Conservation (phyloP, 2,888 invertebrate genomes). For the Graphium colonna region DNA sequence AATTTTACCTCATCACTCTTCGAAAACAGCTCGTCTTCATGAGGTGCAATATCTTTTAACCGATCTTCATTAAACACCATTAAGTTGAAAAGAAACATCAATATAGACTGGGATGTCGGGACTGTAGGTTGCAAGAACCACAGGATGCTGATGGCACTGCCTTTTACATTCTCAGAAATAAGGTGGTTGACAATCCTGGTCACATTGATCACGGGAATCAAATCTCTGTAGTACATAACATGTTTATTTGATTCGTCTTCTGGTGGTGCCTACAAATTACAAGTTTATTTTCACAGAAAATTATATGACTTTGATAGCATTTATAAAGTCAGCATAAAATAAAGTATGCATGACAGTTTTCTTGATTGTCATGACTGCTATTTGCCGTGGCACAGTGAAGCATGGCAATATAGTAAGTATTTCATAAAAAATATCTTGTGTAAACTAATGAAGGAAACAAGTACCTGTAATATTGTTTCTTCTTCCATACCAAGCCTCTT, state of each 20-base stretch:
- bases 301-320: not conserved
- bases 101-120: conserved; percentile 44
- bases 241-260: conserved; percentile 56
- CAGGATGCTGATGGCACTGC: conserved; percentile 34
- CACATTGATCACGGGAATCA: conserved; percentile 62
- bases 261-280: conserved; percentile 28
- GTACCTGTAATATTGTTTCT: too few relatives aligned
- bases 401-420: too few relatives aligned
- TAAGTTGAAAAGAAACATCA: conserved; percentile 52
- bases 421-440: not conserved
- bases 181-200: conserved; percentile 56
- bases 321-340: not conserved
- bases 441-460: not conserved
- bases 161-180: conserved; percentile 43
- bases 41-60: conserved; percentile 46
- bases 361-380: too few relatives aligned
- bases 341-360: too few relatives aligned
- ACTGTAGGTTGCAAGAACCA: conserved; percentile 56
- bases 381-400: too few relatives aligned
- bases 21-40: conserved; percentile 55
- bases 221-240: conserved; percentile 57
- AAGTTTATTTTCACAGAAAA: not conserved
- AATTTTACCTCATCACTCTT: conserved; percentile 36
- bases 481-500: conserved; percentile 57
- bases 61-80: conserved; percentile 53